These are phyloP conservation scores for Amblyornis subalaris DNA, from an alignment of 2,113 vertebrate species.

Conservation along the genomic window DNA sequence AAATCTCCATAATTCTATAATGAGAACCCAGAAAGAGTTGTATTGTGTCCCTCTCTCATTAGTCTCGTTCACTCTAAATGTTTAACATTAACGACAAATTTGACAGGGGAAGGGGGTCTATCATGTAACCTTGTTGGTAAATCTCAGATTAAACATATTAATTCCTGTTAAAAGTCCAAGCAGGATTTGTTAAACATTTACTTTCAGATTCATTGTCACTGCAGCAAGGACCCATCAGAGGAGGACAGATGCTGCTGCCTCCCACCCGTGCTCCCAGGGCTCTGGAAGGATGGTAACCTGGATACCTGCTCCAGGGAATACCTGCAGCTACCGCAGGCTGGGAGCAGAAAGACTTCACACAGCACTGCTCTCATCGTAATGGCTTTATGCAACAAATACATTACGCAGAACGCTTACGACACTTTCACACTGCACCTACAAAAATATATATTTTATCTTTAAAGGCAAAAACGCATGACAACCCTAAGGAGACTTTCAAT, in stretches of 20 bases:
- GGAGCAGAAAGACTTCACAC: neutral
- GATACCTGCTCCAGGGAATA: conserved; percentile 30
- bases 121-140: neutral
- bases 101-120: rapidly evolving
- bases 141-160: neutral
- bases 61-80: neutral
- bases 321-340: neutral
- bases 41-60: neutral
- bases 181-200: neutral
- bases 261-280: neutral
- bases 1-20: neutral
- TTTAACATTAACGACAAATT: neutral
- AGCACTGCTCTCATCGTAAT: neutral
- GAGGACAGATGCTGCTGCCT: neutral
- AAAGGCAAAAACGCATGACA: neutral
- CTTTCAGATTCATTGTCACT: neutral
- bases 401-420: rapidly evolving
- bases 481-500: neutral
- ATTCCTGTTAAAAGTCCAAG: neutral
- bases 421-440: neutral
- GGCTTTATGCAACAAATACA: neutral
- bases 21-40: neutral
- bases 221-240: neutral
- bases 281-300: conserved; percentile 8
- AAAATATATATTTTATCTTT: neutral